A percentile compares a stretch with the other conserved stretches of the same genome.
Evolutionary conservation across 2,888 invertebrate species (phyloP).

Genomic region (Orchesellides sinensis): DNA sequence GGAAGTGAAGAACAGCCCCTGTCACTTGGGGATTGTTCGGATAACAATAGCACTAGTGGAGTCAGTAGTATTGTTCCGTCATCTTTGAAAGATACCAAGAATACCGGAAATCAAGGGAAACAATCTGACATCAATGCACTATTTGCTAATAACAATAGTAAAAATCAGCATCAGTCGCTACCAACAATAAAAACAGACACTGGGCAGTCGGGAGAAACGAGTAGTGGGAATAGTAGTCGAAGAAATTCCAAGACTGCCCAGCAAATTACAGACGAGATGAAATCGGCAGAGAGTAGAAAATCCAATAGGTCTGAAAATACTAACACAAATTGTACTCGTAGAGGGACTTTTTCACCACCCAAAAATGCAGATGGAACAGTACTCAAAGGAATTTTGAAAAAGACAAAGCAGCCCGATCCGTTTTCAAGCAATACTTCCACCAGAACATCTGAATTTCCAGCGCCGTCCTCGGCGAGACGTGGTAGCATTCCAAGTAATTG

Average conservation of each 20-base stretch:
- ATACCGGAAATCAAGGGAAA: slow-evolving; percentile 27
- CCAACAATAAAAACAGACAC: slow-evolving; percentile 50
- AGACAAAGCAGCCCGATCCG: slow-evolving; percentile 49
- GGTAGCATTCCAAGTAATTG: slow-evolving; percentile 68
- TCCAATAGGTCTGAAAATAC: not conserved
- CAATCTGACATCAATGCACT: slow-evolving; percentile 15
- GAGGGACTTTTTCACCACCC: slow-evolving; percentile 59
- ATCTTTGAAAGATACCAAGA: slow-evolving; percentile 32
- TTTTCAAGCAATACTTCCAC: not conserved
- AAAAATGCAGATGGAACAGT: slow-evolving; percentile 53
- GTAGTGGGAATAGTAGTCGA: slow-evolving; percentile 52
- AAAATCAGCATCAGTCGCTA: not conserved
- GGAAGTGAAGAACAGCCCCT: slow-evolving; percentile 65
- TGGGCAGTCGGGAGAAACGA: slow-evolving; percentile 33
- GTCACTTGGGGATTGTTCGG: slow-evolving; percentile 67
- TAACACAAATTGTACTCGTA: not conserved
- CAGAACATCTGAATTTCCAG: slow-evolving; percentile 32
- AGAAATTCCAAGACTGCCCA: slow-evolving; percentile 56
- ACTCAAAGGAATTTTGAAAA: slow-evolving; percentile 67
- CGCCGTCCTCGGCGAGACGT: slow-evolving; percentile 36
- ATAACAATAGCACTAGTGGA: slow-evolving; percentile 67
- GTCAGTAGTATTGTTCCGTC: slow-evolving; percentile 60
- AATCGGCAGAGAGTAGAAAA: slow-evolving; percentile 11
- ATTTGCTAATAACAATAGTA: not conserved
- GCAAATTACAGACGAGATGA: slow-evolving; percentile 59